Evolutionary conservation across 2,113 vertebrate species (phyloP).

Genomic region (Rallus limicola): DNA sequence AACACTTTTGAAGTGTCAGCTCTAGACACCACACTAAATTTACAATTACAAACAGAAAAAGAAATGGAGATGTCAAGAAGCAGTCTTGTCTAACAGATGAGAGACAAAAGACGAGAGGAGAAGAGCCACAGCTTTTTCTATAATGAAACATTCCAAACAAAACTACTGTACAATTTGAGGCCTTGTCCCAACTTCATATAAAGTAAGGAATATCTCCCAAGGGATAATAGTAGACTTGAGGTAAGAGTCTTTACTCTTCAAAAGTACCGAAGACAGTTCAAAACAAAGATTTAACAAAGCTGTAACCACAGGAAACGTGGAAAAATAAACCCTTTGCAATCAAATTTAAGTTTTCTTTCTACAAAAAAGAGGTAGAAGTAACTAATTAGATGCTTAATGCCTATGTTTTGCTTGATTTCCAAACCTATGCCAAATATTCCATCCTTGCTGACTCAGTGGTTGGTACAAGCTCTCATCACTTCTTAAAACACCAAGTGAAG

Average conservation of each 20-base stretch:
- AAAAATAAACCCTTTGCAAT: neutral
- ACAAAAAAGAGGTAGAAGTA: neutral
- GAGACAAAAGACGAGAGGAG: neutral
- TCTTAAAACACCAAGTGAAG: neutral
- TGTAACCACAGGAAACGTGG: neutral
- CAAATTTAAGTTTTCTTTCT: neutral
- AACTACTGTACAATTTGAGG: neutral
- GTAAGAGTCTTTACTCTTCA: neutral
- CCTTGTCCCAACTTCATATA: neutral
- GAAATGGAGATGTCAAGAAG: neutral
- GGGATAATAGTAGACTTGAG: neutral
- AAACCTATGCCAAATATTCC: neutral
- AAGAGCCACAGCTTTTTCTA: neutral
- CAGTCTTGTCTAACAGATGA: neutral
- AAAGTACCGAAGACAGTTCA: neutral
- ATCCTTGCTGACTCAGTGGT: neutral
- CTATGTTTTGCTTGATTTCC: neutral
- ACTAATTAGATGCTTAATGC: neutral
- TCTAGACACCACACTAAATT: neutral
- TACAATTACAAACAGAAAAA: neutral
- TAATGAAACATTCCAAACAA: neutral
- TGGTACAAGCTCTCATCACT: neutral
- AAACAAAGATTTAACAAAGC: neutral
- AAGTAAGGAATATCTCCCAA: neutral
- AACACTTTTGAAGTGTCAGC: neutral